These are phyloP conservation scores for Loxodonta africana DNA, from an alignment of 2,113 vertebrate genomes.

Conservation along the genomic window DNA sequence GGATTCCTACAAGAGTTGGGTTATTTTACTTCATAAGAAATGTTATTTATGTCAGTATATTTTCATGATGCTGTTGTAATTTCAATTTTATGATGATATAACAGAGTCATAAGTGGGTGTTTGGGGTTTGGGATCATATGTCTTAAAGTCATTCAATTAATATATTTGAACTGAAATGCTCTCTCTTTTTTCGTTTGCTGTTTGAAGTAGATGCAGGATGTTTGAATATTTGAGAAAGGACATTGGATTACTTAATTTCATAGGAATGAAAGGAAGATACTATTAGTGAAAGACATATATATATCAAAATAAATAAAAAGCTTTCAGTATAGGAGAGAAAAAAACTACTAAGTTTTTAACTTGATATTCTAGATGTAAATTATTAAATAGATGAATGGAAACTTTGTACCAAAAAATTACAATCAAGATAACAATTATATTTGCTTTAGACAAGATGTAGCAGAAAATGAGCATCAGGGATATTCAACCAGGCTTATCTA, in stretches of 20 bases:
- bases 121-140: constrained; percentile 33
- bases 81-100: constrained; percentile 36
- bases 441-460: constrained; percentile 58
- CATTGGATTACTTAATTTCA: background rate
- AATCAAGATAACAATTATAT: constrained; percentile 31
- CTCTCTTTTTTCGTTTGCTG: constrained; percentile 9
- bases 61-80: background rate
- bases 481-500: background rate
- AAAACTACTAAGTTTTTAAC: constrained; percentile 54
- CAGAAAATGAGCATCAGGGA: constrained; percentile 30
- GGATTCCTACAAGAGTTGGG: background rate
- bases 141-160: constrained; percentile 38
- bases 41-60: background rate
- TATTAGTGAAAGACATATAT: constrained; percentile 11
- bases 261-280: background rate
- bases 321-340: constrained; percentile 16
- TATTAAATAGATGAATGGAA: background rate
- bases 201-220: background rate
- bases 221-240: background rate
- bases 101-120: background rate
- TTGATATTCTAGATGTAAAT: constrained; percentile 53
- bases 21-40: constrained; percentile 21
- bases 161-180: constrained; percentile 50
- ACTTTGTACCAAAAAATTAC: background rate
- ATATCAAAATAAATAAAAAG: background rate